Base-by-base conservation (phyloP, 2,797 vertebrate species). In the Perodicticus potto region DNA sequence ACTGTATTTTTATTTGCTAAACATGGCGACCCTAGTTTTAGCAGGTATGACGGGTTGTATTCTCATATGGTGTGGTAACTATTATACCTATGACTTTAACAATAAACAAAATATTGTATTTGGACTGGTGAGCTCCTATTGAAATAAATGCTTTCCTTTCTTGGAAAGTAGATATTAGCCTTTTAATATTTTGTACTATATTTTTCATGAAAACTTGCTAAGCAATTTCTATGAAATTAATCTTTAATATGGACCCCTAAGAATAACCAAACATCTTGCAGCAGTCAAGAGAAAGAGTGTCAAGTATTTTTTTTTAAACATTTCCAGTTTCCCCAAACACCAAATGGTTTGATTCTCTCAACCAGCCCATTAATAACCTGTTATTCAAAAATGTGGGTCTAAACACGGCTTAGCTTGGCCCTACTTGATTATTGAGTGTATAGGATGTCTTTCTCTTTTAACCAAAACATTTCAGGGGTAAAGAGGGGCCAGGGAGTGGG, bases 261-360 rank as follows among this genome's bases (percentile, higher is more conserved):
- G 94, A 97, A 97, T 97, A 98, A 96, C 78, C 97, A 94, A 97
- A 98, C 95, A 97, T 94, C 96, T 89, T 91, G 88, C 95, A 98
- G 97, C 95, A 95, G 97, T 97, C 95, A 96, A 96, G 65, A 97
- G 93, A 96, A 97, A 97, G 86, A 93, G 95, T 96, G 97, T 95
- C 96, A 98, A 97, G 94, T 98, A 97, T 98, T 80, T 98, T 98
- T 98, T 96, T 98, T 98, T 97, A 97, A 98, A 98, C 69, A 86
- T 97, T 98, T 98, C 95, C 96, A 95, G 69, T 97, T 97, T 97
- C 93, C 93, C 93, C 97, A 90, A 98, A 97, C 90, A 97, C 97
- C 98, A 98, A 98, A 98, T 98, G 97, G 97, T 97, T 98, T 97
- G 97, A 85, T 97, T 98, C 98, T 98, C 96, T 98, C 97, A 98